Conservation (phyloP, 2,888 invertebrate genomes). For the Drosophila pseudotalamancana region DNA sequence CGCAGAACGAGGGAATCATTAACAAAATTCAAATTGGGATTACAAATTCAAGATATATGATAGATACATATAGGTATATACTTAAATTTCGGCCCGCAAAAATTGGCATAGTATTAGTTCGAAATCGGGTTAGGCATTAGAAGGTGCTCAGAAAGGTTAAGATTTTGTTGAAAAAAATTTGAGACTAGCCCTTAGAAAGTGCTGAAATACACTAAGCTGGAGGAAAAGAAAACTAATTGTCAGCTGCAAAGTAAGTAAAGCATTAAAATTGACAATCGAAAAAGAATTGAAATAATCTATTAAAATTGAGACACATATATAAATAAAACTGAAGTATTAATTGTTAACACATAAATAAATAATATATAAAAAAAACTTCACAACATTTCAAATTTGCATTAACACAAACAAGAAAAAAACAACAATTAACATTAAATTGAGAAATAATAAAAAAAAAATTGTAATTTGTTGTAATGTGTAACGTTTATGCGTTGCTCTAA, state of each 20-base stretch:
- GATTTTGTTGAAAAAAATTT: background rate
- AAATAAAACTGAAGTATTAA: background rate
- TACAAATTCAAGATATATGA: background rate
- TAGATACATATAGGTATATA: background rate
- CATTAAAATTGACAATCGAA: background rate
- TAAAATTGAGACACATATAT: background rate
- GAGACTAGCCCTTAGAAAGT: background rate
- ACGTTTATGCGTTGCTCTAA: no score
- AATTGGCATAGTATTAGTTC: background rate
- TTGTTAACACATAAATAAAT: background rate
- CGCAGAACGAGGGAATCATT: slow-evolving; percentile 11
- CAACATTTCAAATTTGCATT: no score
- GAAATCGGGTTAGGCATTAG: background rate
- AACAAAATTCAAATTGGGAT: slow-evolving; percentile 13
- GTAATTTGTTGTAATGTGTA: no score
- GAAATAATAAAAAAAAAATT: no score
- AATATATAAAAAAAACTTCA: no score
- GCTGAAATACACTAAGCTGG: background rate
- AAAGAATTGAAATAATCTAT: background rate
- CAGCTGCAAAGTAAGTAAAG: background rate
- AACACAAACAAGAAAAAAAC: no score
- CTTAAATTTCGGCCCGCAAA: background rate
- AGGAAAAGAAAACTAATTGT: background rate
- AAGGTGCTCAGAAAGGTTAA: background rate
- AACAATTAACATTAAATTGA: no score